Evolutionary conservation across 2,797 vertebrate species (phyloP), one percentile per base, ranked within the genome.

Genomic region (Lepus townsendii): DNA sequence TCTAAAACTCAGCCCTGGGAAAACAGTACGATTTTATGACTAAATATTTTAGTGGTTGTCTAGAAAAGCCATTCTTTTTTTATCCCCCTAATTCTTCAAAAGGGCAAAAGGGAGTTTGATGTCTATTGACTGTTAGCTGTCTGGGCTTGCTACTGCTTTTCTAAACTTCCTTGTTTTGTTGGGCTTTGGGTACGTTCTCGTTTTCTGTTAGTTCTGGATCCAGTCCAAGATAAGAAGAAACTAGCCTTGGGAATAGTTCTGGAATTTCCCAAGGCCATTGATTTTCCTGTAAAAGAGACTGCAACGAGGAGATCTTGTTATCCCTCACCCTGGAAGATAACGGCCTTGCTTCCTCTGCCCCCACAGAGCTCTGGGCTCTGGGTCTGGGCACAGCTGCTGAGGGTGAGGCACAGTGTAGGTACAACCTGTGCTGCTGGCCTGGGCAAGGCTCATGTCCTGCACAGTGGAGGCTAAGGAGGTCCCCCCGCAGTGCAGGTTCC

Each of bases 181-280:
- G 7, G 68, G 38, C 73, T 85, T 94, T 91, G 93, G 84, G 22
- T 30, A 79, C 62, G 78, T 26, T 88, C 24, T 84, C 84, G 72
- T 72, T 89, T 92, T 93, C 85, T 95, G 38, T 92, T 97, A 50
- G 93, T 93, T 88, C 69, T 97, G 96, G 84, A 85, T 57, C 35
- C 13, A 50, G 57, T 84, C 80, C 96, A 97, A 63, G 85, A 52
- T 57, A 73, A 66, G 10, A 72, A 96, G 30, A 26, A 24, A 32
- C 76, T 19, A 78, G 50, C 24, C 86, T 83, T 69, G 72, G 93
- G 83, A 88, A 65, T 54, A 77, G 82, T 38, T 42, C 63, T 93
- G 75, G 80, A 94, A 94, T 96, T 96, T 92, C 91, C 95, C 80
- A 76, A 83, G n/a, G 1, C 3, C 0, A 57, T 94, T 95, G n/a